Evolutionary conservation across 2,888 invertebrate genomes (phyloP).

Genomic region (Buathra laborator): DNA sequence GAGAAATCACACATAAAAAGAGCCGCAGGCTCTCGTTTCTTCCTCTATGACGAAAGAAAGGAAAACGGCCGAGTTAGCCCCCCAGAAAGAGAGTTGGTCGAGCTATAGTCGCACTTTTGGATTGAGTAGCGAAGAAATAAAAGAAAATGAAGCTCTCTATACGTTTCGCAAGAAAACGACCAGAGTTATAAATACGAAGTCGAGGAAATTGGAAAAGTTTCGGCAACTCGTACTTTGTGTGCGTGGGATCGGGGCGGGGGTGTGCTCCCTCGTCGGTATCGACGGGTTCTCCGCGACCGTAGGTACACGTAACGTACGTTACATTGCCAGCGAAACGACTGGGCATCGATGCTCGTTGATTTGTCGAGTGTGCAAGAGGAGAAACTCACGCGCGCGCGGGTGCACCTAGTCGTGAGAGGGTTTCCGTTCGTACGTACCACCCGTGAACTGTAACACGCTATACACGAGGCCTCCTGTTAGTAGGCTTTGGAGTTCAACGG

Average conservation of each 20-base stretch:
- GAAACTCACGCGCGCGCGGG: neutral
- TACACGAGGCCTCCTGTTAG: neutral
- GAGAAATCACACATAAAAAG: conserved; percentile 65
- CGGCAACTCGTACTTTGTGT: conserved; percentile 39
- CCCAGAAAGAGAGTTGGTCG: conserved; percentile 5
- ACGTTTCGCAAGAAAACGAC: conserved; percentile 55
- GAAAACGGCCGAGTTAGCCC: conserved; percentile 36
- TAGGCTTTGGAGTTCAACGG: conserved; percentile 56
- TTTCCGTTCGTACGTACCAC: neutral
- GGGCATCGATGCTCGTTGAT: conserved; percentile 43
- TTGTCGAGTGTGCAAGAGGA: conserved; percentile 30
- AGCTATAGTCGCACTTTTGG: conserved; percentile 51
- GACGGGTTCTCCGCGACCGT: conserved; percentile 23
- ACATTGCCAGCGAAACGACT: conserved; percentile 33
- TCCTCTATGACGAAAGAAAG: conserved; percentile 47
- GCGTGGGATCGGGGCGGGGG: neutral
- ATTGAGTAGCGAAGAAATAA: conserved; percentile 31
- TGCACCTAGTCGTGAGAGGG: neutral
- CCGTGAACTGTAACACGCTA: neutral
- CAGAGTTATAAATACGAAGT: conserved; percentile 79
- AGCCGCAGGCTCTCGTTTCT: conserved; percentile 11
- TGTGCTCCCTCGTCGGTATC: conserved; percentile 35
- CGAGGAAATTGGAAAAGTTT: conserved; percentile 80
- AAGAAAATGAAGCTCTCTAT: neutral
- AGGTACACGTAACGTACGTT: conserved; percentile 44